Evolutionary conservation across 30 jellyfish, hydroid and myxozoan species (phyloP).

Genomic region (Cassiopea andromeda): DNA sequence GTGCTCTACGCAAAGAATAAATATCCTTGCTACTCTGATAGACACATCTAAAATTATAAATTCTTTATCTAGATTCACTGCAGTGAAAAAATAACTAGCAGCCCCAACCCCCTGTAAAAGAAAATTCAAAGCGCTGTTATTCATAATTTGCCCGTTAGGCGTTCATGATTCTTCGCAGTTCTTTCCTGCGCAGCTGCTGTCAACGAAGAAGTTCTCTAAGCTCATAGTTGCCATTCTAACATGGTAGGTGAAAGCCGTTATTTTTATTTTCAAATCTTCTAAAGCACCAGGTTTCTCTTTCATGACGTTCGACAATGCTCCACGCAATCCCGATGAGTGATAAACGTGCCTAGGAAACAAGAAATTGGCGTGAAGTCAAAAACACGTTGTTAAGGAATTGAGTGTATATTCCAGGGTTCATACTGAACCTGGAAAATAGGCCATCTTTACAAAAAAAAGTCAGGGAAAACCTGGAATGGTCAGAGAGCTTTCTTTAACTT

Average conservation of each 20-base stretch:
- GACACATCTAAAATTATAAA: too few relatives aligned
- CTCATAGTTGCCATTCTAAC: slow-evolving; percentile 93
- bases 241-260: slow-evolving; percentile 88
- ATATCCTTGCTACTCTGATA: too few relatives aligned
- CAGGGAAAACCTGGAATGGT: too few relatives aligned
- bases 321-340: slow-evolving; percentile 87
- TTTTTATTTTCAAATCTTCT: slow-evolving; percentile 79
- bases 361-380: not conserved
- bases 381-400: not conserved
- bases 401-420: too few relatives aligned
- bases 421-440: too few relatives aligned
- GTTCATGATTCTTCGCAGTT: slow-evolving; percentile 39
- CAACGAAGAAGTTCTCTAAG: slow-evolving; percentile 69
- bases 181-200: slow-evolving; percentile 41
- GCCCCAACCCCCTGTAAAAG: not conserved
- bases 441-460: too few relatives aligned
- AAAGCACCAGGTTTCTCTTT: slow-evolving; percentile 69
- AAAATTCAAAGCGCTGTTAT: not conserved
- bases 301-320: slow-evolving; percentile 78
- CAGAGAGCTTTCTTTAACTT: too few relatives aligned
- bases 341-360: slow-evolving; percentile 76
- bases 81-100: too few relatives aligned
- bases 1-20: too few relatives aligned
- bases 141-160: not conserved
- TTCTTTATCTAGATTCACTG: too few relatives aligned